Evolutionary conservation across 1,140 invertebrate species (phyloP).

Genomic region (Papilio machaon): DNA sequence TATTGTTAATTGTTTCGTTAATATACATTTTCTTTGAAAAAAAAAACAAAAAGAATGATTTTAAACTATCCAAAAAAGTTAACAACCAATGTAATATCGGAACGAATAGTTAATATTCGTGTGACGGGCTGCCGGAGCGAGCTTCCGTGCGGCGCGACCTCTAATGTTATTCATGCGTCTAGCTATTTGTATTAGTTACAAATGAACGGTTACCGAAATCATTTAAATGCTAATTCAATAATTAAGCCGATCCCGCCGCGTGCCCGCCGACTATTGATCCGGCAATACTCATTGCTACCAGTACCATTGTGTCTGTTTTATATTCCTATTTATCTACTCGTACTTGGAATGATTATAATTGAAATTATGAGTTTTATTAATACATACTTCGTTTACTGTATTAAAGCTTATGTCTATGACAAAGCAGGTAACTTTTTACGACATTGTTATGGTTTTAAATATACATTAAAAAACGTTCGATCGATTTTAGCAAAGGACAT

Average conservation of each 20-base stretch:
- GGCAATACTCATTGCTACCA: slow-evolving; percentile 27
- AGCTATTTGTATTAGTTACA: slow-evolving; percentile 82
- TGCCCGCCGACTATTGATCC: slow-evolving; percentile 53
- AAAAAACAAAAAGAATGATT: background rate
- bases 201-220: slow-evolving; percentile 82
- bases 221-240: slow-evolving; percentile 83
- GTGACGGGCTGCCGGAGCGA: slow-evolving; percentile 53
- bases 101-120: slow-evolving; percentile 64
- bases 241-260: slow-evolving; percentile 75
- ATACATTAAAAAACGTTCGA: too few relatives aligned
- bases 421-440: too few relatives aligned
- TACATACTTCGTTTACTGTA: background rate
- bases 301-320: slow-evolving; percentile 23
- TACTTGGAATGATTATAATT: background rate
- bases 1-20: too few relatives aligned
- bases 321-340: slow-evolving; percentile 7
- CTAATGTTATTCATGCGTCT: slow-evolving; percentile 79
- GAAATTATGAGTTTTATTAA: background rate
- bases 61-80: background rate
- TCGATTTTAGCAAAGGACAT: too few relatives aligned
- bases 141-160: slow-evolving; percentile 58
- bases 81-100: background rate
- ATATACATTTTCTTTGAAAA: background rate
- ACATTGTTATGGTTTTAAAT: too few relatives aligned
- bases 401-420: background rate